phyloP scores from a whole-genome alignment of 2,113 vertebrate genomes.

The Theristicus caerulescens region DNA sequence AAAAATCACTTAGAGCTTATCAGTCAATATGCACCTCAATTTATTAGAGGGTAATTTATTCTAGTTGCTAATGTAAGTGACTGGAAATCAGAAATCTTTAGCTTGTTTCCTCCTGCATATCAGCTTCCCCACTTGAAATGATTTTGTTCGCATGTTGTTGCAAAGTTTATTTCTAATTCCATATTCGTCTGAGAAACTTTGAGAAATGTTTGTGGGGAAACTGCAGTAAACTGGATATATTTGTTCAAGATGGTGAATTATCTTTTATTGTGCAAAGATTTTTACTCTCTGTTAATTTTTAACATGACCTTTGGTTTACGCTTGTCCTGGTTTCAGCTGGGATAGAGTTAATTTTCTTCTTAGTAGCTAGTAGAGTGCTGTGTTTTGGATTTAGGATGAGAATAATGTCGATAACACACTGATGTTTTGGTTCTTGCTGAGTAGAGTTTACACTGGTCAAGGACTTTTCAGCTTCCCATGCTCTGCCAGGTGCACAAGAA shows the following conservation, averaged over 20 bases:
- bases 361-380: too few species aligned
- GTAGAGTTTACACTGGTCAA: too few species aligned
- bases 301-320: not conserved
- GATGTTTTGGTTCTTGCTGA: too few species aligned
- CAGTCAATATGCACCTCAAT: not conserved
- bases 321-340: too few species aligned
- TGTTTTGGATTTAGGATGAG: too few species aligned
- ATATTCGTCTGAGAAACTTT: not conserved
- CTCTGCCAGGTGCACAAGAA: too few species aligned
- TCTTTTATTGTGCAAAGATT: not conserved
- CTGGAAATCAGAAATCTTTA: not conserved
- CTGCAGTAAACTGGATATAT: not conserved
- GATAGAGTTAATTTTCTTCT: too few species aligned
- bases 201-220: not conserved
- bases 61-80: not conserved
- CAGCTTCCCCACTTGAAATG: not conserved
- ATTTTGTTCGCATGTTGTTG: not conserved
- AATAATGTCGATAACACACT: too few species aligned
- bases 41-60: constrained; percentile 7
- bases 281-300: not conserved
- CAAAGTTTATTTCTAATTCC: not conserved
- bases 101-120: not conserved
- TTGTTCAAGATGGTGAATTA: not conserved
- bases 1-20: not conserved
- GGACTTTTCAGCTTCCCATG: too few species aligned